Evolutionary conservation across 2,113 vertebrate species (phyloP).

Genomic region (Myrmecobius fasciatus): DNA sequence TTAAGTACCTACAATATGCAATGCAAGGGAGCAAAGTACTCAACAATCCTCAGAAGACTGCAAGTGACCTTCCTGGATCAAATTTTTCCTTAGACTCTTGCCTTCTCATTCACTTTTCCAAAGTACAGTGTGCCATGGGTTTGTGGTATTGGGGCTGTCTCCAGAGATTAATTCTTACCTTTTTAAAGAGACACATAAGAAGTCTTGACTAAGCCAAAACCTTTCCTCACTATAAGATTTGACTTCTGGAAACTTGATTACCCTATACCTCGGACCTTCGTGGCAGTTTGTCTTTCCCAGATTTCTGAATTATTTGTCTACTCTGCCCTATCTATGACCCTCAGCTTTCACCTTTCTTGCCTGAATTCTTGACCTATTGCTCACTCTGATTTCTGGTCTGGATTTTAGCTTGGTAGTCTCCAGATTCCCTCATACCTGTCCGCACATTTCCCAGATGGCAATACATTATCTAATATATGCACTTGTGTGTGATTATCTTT

Average conservation of each 20-base stretch:
- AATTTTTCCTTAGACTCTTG: not conserved
- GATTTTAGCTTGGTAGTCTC: not conserved
- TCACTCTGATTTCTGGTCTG: not conserved
- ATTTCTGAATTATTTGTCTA: not conserved
- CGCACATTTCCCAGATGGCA: not conserved
- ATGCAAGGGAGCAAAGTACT: not conserved
- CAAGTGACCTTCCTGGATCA: not conserved
- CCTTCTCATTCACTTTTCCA: not conserved
- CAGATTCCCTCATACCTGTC: not conserved
- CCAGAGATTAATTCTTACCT: not conserved
- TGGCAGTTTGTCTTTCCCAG: not conserved
- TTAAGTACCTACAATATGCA: not conserved
- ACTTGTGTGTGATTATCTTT: not conserved
- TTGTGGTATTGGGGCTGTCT: not conserved
- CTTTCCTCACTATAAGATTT: not conserved
- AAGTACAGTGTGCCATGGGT: not conserved
- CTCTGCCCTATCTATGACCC: not conserved
- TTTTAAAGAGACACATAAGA: not conserved
- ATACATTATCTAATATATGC: not conserved
- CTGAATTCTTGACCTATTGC: not conserved
- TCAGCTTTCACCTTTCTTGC: not conserved
- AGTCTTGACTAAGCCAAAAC: not conserved
- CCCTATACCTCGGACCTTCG: not conserved
- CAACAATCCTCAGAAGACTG: not conserved
- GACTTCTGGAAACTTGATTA: not conserved